phyloP scores from a whole-genome alignment of 2,888 invertebrate genomes.

The Esperia sulphurella region DNA sequence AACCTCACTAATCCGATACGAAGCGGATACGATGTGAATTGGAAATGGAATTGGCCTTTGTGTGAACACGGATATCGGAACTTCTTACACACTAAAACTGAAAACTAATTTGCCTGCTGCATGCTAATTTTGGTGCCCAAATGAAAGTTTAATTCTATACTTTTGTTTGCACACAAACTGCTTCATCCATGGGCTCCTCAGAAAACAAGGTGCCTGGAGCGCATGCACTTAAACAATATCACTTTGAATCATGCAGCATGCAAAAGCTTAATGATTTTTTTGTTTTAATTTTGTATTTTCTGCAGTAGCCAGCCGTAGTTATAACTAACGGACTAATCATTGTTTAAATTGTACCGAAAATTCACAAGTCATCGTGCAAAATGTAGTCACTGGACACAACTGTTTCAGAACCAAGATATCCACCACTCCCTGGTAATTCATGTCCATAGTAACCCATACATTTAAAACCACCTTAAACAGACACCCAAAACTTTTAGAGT shows the following conservation, averaged over 20 bases:
- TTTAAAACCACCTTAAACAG: conserved; percentile 38
- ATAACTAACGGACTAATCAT: conserved; percentile 25
- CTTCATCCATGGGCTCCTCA: conserved; percentile 42
- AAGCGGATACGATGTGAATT: conserved; percentile 17
- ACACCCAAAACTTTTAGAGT: conserved; percentile 73
- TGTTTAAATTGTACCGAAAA: conserved; percentile 18
- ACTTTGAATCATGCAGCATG: conserved; percentile 72
- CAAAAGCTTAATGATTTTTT: conserved; percentile 58
- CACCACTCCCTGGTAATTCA: conserved; percentile 18
- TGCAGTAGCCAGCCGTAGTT: conserved; percentile 38
- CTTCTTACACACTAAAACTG: conserved; percentile 18
- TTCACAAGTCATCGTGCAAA: conserved; percentile 27
- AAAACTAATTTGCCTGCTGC: conserved; percentile 71
- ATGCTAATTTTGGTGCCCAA: conserved; percentile 56
- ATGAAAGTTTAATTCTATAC: conserved; percentile 28
- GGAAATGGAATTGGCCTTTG: conserved; percentile 29
- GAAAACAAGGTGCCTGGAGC: conserved; percentile 38
- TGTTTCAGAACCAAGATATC: conserved; percentile 26
- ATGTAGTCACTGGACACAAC: conserved; percentile 43
- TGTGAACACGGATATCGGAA: conserved; percentile 20
- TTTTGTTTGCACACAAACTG: conserved; percentile 48
- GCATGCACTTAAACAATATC: conserved; percentile 53
- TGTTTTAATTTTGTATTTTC: conserved; percentile 32
- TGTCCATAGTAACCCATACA: conserved; percentile 33
- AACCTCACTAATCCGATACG: conserved; percentile 19